Evolutionary conservation across 2,113 vertebrate genomes (phyloP).

Genomic region (Prolemur simus): DNA sequence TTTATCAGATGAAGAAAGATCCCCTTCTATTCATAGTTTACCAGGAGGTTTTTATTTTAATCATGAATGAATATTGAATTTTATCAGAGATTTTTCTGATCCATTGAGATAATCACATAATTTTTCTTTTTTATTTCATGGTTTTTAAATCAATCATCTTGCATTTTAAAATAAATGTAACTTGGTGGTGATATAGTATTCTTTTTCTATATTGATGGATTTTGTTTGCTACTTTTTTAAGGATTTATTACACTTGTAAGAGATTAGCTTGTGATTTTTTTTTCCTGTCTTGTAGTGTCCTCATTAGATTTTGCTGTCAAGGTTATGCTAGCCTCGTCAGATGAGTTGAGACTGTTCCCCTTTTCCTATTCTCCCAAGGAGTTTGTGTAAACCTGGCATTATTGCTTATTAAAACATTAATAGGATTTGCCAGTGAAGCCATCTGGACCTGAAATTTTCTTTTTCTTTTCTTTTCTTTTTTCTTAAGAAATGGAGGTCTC

Average conservation of each 20-base stretch:
- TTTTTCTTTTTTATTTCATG: not conserved
- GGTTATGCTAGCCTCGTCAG: not conserved
- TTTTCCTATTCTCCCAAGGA: not conserved
- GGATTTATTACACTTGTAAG: not conserved
- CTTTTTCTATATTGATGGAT: not conserved
- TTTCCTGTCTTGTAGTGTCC: not conserved
- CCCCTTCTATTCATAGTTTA: not conserved
- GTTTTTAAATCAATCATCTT: not conserved
- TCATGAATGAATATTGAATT: not conserved
- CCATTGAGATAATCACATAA: not conserved
- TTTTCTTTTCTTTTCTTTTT: too few species aligned
- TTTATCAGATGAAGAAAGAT: not conserved
- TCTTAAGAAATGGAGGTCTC: too few species aligned
- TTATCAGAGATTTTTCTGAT: not conserved
- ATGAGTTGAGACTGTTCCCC: not conserved
- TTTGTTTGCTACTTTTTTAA: not conserved
- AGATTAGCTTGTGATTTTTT: not conserved
- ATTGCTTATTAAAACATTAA: not conserved
- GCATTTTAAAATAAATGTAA: not conserved
- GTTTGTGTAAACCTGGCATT: not conserved
- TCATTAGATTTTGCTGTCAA: not conserved
- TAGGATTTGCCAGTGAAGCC: not conserved
- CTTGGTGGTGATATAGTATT: not conserved
- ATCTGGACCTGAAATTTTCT: not conserved
- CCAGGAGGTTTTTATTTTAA: not conserved